Evolutionary conservation across 2,888 invertebrate species (phyloP).

Genomic region (Phasia obesa): DNA sequence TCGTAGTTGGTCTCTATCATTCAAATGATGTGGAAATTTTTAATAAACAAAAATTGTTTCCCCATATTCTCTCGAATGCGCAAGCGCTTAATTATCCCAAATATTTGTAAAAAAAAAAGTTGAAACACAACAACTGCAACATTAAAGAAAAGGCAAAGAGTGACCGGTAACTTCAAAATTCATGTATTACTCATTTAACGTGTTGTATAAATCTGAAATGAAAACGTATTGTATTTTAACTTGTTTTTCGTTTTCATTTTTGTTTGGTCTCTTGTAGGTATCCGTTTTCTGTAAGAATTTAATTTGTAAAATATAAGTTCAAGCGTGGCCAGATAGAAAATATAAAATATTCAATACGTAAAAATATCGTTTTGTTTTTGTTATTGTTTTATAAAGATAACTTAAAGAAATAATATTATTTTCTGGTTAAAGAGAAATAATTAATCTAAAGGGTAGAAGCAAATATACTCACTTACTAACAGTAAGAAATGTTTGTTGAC

Average conservation of each 20-base stretch:
- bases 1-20: constrained; percentile 57
- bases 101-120: not conserved
- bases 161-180: constrained; percentile 69
- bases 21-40: constrained; percentile 73
- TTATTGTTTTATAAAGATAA: too few species aligned
- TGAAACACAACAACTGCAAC: constrained; percentile 1
- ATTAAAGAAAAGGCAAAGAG: constrained; percentile 30
- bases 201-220: not conserved
- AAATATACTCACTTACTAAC: too few species aligned
- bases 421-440: too few species aligned
- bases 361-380: too few species aligned
- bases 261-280: constrained; percentile 32
- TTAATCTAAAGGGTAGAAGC: too few species aligned
- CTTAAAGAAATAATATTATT: too few species aligned
- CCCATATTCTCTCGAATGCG: constrained; percentile 42
- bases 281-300: constrained; percentile 15
- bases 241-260: constrained; percentile 24
- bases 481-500: too few species aligned
- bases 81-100: constrained; percentile 58
- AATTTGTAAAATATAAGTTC: not conserved
- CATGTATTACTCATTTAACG: constrained; percentile 40
- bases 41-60: constrained; percentile 71
- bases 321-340: constrained; percentile 28
- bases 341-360: too few species aligned
- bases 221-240: constrained; percentile 8